These are phyloP conservation scores for Epinotia nisella DNA, from an alignment of 2,888 invertebrate genomes.

Conservation along the genomic window DNA sequence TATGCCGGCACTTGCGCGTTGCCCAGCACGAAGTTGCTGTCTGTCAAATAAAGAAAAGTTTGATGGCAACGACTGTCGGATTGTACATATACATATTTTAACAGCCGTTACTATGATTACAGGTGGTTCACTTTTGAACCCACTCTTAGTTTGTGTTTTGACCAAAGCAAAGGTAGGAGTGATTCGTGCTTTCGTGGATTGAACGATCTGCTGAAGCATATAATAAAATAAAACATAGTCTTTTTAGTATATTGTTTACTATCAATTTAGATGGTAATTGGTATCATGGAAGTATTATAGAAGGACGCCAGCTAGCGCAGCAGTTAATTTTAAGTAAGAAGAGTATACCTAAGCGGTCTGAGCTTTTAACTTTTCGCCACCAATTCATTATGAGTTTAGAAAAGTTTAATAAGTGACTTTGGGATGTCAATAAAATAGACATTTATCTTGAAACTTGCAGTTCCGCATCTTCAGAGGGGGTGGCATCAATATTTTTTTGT, in stretches of 20 bases:
- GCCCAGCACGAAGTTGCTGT: conserved; percentile 98
- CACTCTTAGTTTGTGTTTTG: too few species aligned
- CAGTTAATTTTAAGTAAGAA: neutral
- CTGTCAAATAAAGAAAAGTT: conserved; percentile 79
- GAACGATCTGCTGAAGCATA: too few species aligned
- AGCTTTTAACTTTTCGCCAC: conserved; percentile 4
- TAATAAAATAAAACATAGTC: too few species aligned
- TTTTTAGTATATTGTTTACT: too few species aligned
- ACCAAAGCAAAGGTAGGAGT: too few species aligned
- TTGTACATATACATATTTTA: too few species aligned
- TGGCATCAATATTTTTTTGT: neutral
- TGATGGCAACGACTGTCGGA: neutral
- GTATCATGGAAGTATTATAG: neutral
- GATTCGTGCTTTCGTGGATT: too few species aligned
- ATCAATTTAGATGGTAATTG: too few species aligned
- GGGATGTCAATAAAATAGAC: conserved; percentile 13
- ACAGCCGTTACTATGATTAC: too few species aligned
- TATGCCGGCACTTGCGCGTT: conserved; percentile 96
- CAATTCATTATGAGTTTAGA: conserved; percentile 21
- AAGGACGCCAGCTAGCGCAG: neutral
- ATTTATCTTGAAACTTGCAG: conserved; percentile 14
- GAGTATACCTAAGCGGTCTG: neutral
- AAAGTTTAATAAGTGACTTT: conserved; percentile 24
- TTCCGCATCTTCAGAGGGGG: neutral
- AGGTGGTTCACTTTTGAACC: too few species aligned